Base-by-base conservation (phyloP, 1,140 invertebrate genomes). In the Macrosteles quadrilineatus region DNA sequence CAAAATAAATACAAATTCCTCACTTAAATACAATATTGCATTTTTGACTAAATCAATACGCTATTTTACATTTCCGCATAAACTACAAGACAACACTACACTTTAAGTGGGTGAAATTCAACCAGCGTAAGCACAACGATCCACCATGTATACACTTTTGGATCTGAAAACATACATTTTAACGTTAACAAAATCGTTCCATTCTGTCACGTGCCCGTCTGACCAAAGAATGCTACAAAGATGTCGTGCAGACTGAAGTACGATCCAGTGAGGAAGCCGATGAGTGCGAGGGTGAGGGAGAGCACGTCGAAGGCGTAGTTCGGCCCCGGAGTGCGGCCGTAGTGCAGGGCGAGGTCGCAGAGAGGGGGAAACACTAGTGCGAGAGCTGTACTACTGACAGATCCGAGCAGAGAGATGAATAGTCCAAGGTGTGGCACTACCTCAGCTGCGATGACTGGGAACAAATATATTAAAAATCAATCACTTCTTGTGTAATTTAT, bases 321-420 rank as follows among this genome's bases (percentile, higher is more conserved):
- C 14, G 64, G 40, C 3, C 67, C 55, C 2, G 59, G 67, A 0
- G 19, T 45, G 2, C 36, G 27, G 6, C 43, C 43, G 68, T 81
- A 83, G 32, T 81, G 79, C 0, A 87, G 81, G 0, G 90, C 82
- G 67, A 95, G 85, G 74, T 97, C 92, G 53, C 97, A 89, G 17
- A 96, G 80, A 1, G 95, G 91, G 1, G 96, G 96, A 74, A 97
- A 91, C 12, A 98, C 85, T 0, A 98, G 84, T 0, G 95, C 94
- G 55, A 97, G 81, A 0, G 91, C 88, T 29, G 93, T 93, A 72
- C 92, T 94, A 77, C 91, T 92, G 3, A 97, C 83, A 0, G 96
- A 93, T 1, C 96, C 96, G 50, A 97, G 90, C 47, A 97, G 82
- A 0, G 95, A 95, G 72, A 98, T 97, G 79, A 97, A 90, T 1